Evolutionary conservation across 2,888 invertebrate genomes (phyloP).

Genomic region (Herminia tarsipennalis): DNA sequence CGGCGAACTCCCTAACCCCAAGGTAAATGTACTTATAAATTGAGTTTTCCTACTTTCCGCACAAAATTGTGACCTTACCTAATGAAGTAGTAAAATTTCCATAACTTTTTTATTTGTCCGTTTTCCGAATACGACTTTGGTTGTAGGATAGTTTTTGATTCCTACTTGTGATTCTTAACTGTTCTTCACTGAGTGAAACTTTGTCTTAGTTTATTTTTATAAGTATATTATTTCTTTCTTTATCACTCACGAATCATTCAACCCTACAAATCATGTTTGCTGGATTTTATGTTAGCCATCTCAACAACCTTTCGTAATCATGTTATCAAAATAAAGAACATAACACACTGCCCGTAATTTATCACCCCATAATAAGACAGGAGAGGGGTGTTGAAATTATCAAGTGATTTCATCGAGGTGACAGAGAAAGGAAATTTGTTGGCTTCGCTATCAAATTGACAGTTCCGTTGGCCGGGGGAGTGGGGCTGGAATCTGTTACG

Average conservation of each 20-base stretch:
- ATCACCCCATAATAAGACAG: constrained; percentile 53
- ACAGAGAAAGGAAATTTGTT: constrained; percentile 64
- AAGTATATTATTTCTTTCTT: constrained; percentile 16
- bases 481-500: constrained; percentile 67
- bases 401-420: constrained; percentile 65
- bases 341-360: constrained; percentile 47
- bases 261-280: constrained; percentile 16
- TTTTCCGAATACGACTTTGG: constrained; percentile 21
- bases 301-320: constrained; percentile 20
- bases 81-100: constrained; percentile 42
- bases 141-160: constrained; percentile 17
- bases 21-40: constrained; percentile 86
- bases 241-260: constrained; percentile 9
- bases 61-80: constrained; percentile 34
- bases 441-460: constrained; percentile 75
- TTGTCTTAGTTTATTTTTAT: constrained; percentile 16
- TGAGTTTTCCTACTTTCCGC: constrained; percentile 20
- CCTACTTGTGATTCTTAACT: constrained; percentile 16
- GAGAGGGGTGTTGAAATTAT: constrained; percentile 52
- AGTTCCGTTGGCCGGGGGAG: constrained; percentile 68
- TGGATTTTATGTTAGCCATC: constrained; percentile 15
- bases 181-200: constrained; percentile 21
- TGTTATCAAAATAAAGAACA: constrained; percentile 26
- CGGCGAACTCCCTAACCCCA: constrained; percentile 98
- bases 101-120: constrained; percentile 37